phyloP scores from a whole-genome alignment of 2,113 vertebrate genomes.

The Addax nasomaculatus region DNA sequence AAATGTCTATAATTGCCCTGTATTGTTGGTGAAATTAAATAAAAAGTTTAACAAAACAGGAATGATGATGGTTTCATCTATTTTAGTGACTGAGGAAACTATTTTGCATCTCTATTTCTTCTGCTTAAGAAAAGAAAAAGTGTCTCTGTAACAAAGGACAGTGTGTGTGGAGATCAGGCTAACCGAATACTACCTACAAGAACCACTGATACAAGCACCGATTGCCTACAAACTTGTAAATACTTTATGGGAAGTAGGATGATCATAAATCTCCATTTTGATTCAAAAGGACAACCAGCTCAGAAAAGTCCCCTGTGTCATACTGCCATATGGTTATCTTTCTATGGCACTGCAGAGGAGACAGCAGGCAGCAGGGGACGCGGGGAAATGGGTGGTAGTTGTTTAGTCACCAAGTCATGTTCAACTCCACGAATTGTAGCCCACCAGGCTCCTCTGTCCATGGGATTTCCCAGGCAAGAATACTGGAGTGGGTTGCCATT shows the following conservation, averaged over 20 bases:
- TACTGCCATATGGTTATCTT: neutral
- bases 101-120: neutral
- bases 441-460: neutral
- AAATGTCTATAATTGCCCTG: neutral
- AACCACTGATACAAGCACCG: neutral
- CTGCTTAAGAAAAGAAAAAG: neutral
- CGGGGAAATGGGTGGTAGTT: neutral
- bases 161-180: neutral
- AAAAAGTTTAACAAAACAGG: neutral
- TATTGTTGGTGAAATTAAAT: neutral
- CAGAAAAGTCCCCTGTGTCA: neutral
- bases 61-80: neutral
- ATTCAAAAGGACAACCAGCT: slow-evolving; percentile 17
- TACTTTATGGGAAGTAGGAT: neutral
- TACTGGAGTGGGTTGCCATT: neutral
- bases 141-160: neutral
- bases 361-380: neutral
- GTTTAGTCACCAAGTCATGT: neutral
- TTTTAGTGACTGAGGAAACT: neutral
- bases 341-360: neutral
- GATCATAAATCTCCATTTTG: neutral
- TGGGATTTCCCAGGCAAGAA: neutral
- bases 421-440: neutral
- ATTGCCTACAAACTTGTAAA: neutral
- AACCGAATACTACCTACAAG: neutral